Evolutionary conservation across 64 coral and sea anemone species (phyloP).

Genomic region (Stichodactyla helianthus): DNA sequence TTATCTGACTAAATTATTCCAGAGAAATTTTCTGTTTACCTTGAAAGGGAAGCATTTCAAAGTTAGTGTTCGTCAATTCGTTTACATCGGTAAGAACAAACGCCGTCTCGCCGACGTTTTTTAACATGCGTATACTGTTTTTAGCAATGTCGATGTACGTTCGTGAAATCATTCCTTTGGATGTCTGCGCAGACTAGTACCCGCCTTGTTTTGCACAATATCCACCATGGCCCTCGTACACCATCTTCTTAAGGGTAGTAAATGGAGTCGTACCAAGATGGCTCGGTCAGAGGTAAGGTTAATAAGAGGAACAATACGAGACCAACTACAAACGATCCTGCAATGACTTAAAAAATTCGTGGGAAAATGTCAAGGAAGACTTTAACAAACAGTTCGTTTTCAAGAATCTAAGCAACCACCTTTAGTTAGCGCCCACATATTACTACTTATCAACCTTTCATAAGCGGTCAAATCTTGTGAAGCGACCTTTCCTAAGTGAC

Average conservation of each 20-base stretch:
- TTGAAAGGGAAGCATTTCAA: no score
- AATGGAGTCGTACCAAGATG: slow-evolving; percentile 67
- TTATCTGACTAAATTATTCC: no score
- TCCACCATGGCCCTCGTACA: neutral
- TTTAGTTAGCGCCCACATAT: no score
- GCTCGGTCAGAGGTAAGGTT: slow-evolving; percentile 73
- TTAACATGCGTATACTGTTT: no score
- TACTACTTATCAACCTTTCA: neutral
- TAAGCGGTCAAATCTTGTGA: no score
- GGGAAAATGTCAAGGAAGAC: neutral
- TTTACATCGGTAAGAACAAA: no score
- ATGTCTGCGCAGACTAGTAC: neutral
- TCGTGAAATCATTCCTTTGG: no score
- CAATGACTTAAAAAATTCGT: slow-evolving; percentile 52
- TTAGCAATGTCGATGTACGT: no score
- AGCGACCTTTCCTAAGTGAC: no score
- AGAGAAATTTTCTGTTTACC: no score
- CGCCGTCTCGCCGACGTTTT: no score
- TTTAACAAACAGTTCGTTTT: neutral
- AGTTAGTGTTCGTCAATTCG: no score
- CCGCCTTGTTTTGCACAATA: neutral
- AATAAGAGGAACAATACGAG: slow-evolving; percentile 64
- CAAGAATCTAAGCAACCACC: neutral
- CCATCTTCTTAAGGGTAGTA: slow-evolving; percentile 37
- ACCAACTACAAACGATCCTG: slow-evolving; percentile 67